These are phyloP conservation scores for Ciconia maguari DNA, from an alignment of 2,113 vertebrate species.

Conservation along the genomic window DNA sequence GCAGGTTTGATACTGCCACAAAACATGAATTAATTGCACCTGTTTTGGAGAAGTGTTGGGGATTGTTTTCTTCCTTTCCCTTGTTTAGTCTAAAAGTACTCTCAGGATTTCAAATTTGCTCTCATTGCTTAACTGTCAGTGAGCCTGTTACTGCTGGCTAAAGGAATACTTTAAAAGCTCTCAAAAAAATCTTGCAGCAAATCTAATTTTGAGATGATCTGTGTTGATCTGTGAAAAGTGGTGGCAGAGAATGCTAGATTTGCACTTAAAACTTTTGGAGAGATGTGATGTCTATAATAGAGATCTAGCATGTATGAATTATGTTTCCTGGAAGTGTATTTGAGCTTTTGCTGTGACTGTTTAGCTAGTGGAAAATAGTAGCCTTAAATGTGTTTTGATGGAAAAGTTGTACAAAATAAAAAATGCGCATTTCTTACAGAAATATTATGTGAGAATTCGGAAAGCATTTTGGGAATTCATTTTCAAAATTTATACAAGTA, in stretches of 20 bases:
- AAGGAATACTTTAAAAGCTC: background rate
- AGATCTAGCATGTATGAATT: background rate
- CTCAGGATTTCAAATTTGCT: background rate
- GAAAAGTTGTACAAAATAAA: background rate
- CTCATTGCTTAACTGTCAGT: background rate
- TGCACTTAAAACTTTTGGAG: background rate
- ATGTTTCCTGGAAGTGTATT: background rate
- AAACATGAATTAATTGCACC: background rate
- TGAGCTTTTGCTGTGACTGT: background rate
- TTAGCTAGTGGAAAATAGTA: background rate
- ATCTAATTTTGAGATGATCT: background rate
- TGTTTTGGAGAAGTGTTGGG: background rate
- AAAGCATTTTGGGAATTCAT: background rate
- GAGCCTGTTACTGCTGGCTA: background rate
- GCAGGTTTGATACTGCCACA: background rate
- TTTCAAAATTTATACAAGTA: background rate
- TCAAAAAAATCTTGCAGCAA: background rate
- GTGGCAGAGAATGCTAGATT: background rate
- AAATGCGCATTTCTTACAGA: background rate
- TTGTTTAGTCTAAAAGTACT: background rate
- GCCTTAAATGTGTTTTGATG: background rate
- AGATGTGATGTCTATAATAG: background rate
- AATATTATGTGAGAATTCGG: background rate
- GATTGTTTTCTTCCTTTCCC: background rate
- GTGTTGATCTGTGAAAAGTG: background rate